A percentile compares a stretch with the other conserved stretches of the same genome.
Conservation (phyloP, 1,140 invertebrate species). For the Drosophila yakuba region DNA sequence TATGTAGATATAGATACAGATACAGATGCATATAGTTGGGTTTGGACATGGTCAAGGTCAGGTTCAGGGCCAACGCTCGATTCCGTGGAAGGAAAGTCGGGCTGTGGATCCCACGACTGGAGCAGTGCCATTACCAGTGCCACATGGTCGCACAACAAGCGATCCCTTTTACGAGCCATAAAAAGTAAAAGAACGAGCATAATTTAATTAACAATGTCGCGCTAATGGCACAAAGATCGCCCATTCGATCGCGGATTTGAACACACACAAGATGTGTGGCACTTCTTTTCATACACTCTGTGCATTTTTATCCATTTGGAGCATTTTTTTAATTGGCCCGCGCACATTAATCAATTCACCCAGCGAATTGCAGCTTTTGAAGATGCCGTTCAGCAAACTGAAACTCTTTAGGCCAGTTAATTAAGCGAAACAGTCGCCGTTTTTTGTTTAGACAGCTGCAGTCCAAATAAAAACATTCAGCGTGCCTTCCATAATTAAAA, state of each 20-base stretch:
- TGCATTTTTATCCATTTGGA: constrained; percentile 3
- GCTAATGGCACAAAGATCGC: constrained; percentile 42
- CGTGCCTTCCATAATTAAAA: background rate
- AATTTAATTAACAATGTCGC: constrained; percentile 75
- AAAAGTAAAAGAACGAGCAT: constrained; percentile 26
- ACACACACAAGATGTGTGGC: background rate
- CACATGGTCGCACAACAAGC: constrained; percentile 16
- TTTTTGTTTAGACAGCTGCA: constrained; percentile 27
- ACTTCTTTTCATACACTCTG: background rate
- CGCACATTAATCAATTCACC: constrained; percentile 60
- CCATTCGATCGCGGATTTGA: constrained; percentile 12
- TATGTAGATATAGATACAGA: constrained; percentile 14
- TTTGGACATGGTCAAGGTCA: constrained; percentile 20
- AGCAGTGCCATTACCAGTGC: background rate
- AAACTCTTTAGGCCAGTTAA: constrained; percentile 38
- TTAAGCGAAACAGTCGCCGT: constrained; percentile 23
- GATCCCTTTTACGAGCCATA: constrained; percentile 42
- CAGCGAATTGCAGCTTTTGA: constrained; percentile 48
- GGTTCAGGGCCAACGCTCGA: constrained; percentile 5
- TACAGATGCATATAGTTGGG: background rate
- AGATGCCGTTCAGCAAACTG: constrained; percentile 38
- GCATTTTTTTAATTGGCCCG: constrained; percentile 42
- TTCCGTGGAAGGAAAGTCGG: constrained; percentile 14
- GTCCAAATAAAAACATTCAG: background rate
- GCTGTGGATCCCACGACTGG: constrained; percentile 16